Percentiles rank a stretch among this genome's conserved stretches.
phyloP scores from a whole-genome alignment of 2,797 vertebrate species.

The Aeoliscus strigatus region DNA sequence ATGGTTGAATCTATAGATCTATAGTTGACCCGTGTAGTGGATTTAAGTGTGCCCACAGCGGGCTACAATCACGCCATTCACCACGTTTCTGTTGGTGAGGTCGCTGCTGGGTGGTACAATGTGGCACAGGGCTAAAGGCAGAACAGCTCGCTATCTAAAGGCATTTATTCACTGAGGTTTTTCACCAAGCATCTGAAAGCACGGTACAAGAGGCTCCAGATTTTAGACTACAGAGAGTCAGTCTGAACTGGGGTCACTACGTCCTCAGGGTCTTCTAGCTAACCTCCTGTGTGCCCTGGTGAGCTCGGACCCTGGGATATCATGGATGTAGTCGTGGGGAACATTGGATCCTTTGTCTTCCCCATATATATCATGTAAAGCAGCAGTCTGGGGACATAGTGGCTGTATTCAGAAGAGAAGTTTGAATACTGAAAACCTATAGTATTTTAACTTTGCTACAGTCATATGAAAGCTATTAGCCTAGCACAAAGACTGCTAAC shows the following conservation, averaged over 20 bases:
- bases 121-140: conserved; percentile 60
- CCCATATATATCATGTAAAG: no score
- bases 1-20: conserved; percentile 37
- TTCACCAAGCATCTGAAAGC: conserved; percentile 52
- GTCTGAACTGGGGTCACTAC: background rate
- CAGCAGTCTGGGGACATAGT: no score
- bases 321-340: no score
- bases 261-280: background rate
- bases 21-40: conserved; percentile 46
- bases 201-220: conserved; percentile 7
- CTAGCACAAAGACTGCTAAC: no score
- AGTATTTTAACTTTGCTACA: no score
- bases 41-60: conserved; percentile 39
- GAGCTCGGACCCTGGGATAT: background rate
- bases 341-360: no score
- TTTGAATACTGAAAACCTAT: no score
- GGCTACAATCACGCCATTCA: conserved; percentile 57
- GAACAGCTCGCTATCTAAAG: conserved; percentile 49
- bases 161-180: conserved; percentile 42
- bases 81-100: conserved; percentile 43
- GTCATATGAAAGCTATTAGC: no score
- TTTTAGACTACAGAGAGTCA: background rate
- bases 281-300: background rate
- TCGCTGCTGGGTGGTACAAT: conserved; percentile 43
- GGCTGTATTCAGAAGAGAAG: no score